Evolutionary conservation across 1,140 invertebrate species (phyloP).

Genomic region (Cotesia chilonis): DNA sequence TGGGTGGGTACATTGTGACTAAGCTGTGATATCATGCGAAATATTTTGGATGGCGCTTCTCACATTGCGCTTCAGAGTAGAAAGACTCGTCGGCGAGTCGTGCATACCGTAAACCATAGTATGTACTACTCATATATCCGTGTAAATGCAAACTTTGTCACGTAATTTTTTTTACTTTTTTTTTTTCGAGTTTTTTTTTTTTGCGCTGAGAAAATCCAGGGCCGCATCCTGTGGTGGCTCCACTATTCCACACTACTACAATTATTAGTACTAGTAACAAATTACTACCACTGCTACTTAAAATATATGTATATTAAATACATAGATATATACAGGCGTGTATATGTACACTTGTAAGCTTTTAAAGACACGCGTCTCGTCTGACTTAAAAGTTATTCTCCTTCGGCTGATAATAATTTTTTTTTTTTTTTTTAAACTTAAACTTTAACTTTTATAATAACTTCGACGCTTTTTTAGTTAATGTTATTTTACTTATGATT

Average conservation of each 20-base stretch:
- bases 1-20: conserved; percentile 12
- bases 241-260: background rate
- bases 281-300: no score
- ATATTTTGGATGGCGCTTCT: conserved; percentile 49
- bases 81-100: conserved; percentile 40
- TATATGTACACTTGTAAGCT: background rate
- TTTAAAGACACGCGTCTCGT: conserved; percentile 31
- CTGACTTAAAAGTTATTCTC: conserved; percentile 31
- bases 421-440: conserved; percentile 10
- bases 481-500: no score
- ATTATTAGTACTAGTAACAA: no score
- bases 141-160: conserved; percentile 61
- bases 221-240: conserved; percentile 34
- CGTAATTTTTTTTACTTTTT: conserved; percentile 57
- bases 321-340: no score
- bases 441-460: background rate
- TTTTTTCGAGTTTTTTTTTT: conserved; percentile 33
- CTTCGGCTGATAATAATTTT: conserved; percentile 15
- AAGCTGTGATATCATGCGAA: conserved; percentile 48
- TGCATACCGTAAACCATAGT: conserved; percentile 30
- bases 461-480: no score
- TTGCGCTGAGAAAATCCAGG: conserved; percentile 39
- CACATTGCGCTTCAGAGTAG: conserved; percentile 18
- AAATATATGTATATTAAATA: no score
- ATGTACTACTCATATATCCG: conserved; percentile 37